These are phyloP conservation scores for Limonius californicus DNA, from an alignment of 1,140 invertebrate genomes.

Conservation along the genomic window DNA sequence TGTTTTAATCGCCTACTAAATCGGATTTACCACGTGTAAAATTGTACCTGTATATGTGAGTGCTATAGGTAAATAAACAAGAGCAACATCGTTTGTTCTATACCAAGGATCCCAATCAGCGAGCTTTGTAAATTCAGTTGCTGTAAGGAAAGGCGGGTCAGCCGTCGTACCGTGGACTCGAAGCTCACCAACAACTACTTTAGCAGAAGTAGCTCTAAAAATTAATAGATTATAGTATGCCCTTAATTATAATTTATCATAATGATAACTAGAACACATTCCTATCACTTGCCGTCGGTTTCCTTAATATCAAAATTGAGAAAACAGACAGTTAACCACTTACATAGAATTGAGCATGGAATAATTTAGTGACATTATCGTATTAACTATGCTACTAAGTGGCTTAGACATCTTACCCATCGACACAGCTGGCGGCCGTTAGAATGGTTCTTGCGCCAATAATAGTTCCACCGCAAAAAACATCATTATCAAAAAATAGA, in stretches of 20 bases:
- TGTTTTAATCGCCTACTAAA: too few relatives aligned
- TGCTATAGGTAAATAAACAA: slow-evolving; percentile 6
- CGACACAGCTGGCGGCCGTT: slow-evolving; percentile 9
- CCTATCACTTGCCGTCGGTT: too few relatives aligned
- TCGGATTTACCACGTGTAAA: too few relatives aligned
- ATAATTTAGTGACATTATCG: too few relatives aligned
- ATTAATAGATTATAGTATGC: too few relatives aligned
- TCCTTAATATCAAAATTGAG: too few relatives aligned
- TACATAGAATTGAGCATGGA: too few relatives aligned
- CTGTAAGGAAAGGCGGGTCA: not conserved
- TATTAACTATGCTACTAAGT: too few relatives aligned
- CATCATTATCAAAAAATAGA: not conserved
- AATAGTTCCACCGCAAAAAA: slow-evolving; percentile 8
- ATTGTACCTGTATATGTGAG: not conserved
- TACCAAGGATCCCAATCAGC: not conserved
- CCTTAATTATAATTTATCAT: too few relatives aligned
- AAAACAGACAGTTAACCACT: too few relatives aligned
- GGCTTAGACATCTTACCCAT: too few relatives aligned
- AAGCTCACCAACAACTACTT: slow-evolving; percentile 14
- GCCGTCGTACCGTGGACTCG: slow-evolving; percentile 10
- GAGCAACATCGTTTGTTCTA: slow-evolving; percentile 17
- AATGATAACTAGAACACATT: too few relatives aligned
- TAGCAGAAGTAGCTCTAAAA: not conserved
- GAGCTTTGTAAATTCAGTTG: not conserved
- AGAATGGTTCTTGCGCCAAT: not conserved